These are phyloP conservation scores for Lagopus leucura DNA, from an alignment of 2,113 vertebrate genomes.

Conservation along the genomic window DNA sequence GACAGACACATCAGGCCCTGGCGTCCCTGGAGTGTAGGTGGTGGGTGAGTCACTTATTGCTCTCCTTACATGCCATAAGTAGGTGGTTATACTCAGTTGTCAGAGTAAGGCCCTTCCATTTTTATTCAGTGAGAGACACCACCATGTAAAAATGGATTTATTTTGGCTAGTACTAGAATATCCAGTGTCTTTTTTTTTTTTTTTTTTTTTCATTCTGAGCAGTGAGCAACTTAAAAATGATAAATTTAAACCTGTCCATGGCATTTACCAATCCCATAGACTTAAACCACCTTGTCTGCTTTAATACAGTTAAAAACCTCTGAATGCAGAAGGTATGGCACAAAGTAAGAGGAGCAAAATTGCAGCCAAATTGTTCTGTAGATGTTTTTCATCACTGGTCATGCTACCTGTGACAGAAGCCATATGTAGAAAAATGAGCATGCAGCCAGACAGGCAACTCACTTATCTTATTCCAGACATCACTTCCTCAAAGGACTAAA, in stretches of 20 bases:
- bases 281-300: background rate
- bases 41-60: slow-evolving; percentile 48
- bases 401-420: background rate
- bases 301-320: background rate
- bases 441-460: background rate
- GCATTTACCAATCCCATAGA: background rate
- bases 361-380: background rate
- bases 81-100: slow-evolving; percentile 15
- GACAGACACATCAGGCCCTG: background rate
- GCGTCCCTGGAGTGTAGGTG: slow-evolving; percentile 50
- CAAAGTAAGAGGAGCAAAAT: background rate
- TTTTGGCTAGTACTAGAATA: slow-evolving; percentile 34
- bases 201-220: slow-evolving; percentile 19
- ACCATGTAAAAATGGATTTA: slow-evolving; percentile 34
- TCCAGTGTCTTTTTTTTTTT: background rate
- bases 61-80: slow-evolving; percentile 35
- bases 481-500: slow-evolving; percentile 12
- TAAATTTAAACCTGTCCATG: background rate
- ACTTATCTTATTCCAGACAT: background rate
- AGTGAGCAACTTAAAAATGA: background rate
- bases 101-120: slow-evolving; percentile 21
- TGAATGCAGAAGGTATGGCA: background rate
- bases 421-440: background rate
- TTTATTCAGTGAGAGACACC: slow-evolving; percentile 42
- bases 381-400: background rate